Evolutionary conservation across 2,888 invertebrate genomes (phyloP), one percentile per base, ranked within the genome.

Genomic region (Myopa tessellatipennis): DNA sequence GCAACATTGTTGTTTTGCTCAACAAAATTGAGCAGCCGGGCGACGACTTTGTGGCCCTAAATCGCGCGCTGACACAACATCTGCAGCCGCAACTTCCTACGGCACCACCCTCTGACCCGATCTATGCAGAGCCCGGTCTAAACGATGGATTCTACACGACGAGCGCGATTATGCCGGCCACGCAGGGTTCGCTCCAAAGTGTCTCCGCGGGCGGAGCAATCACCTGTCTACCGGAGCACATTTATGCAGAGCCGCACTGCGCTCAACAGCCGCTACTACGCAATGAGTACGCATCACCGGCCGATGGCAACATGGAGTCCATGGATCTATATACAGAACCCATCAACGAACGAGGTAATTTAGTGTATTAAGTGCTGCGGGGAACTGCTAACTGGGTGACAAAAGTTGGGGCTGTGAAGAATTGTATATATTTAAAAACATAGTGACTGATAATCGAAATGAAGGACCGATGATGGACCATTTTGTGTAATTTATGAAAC

Each of bases 191-290:
- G n/a, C 12, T 14, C 3, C 14, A 67, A 18, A 63, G 36, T 18
- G 67, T 38, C 36, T 26, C 71, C 26, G 80, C 76, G 8, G 72
- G 52, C 36, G 73, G 65, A 10, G 16, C 70, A 14, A 55, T 45
- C 1, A 80, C 78, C 74, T 14, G 76, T 58, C 78, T 75, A 4
- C 82, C 81, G 7, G 88, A 88, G 76, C 86, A 87, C 76, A 87
- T 89, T 75, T 89, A 89, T 79, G 85, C 86, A 4, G 88, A 87
- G 78, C 86, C 87, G 10, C 83, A 83, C 68, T 85, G 84, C 79
- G 83, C 84, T 4, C 85, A 86, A 67, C 86, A 87, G 61, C 88
- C 87, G 5, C 73, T 88, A 58, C 79, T 88, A 69, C 79, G 82
- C 50, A 85, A 85, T 73, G 86, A 87, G 78, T 87, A 87, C 75